Evolutionary conservation across 1,140 invertebrate genomes (phyloP), one percentile per base, ranked within the genome.

Genomic region (Vanessa tameamea): DNA sequence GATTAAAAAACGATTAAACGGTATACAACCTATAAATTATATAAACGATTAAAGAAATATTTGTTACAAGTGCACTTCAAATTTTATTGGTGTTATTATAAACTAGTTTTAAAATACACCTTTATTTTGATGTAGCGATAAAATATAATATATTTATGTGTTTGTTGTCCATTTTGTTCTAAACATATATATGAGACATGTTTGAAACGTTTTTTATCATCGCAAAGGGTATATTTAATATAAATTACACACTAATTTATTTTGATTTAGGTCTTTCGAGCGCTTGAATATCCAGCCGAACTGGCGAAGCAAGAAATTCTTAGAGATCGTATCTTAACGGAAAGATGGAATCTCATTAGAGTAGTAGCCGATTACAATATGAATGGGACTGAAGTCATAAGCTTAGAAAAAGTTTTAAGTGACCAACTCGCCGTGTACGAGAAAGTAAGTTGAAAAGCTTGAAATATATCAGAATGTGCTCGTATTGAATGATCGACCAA

Each of bases 241-340:
- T 53, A 9, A 53, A 53, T n/a, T 16, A n/a, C 15, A 8, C 37
- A 31, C 71, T 69, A 5, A 67, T 65, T 71, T 64, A 73, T 70
- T 84, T 81, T 68, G 61, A 88, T 88, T 55, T 85, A 97, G 96
- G 94, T 97, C 48, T 97, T 97, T 82, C 93, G 95, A 26, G 94
- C 94, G 55, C 92, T 97, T 23, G 96, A 97, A 87, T 94, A 95
- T 80, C 96, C 96, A 4, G 95, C 95, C 0, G 96, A 97, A 89
- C 84, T 96, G 72, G 93, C 92, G 13, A 94, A 95, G 50, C 92
- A 96, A 65, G 91, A 90, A 50, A 84, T 89, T 53, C 89, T 96
- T 7, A 93, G 95, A 77, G 84, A 92, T 23, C 88, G 87, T 16
- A 70, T 91, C 3, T 70, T 87, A 2, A 78, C 83, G 5, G 87